Evolutionary conservation across 2,888 invertebrate genomes (phyloP).

Genomic region (Tetheella fluctuosa): DNA sequence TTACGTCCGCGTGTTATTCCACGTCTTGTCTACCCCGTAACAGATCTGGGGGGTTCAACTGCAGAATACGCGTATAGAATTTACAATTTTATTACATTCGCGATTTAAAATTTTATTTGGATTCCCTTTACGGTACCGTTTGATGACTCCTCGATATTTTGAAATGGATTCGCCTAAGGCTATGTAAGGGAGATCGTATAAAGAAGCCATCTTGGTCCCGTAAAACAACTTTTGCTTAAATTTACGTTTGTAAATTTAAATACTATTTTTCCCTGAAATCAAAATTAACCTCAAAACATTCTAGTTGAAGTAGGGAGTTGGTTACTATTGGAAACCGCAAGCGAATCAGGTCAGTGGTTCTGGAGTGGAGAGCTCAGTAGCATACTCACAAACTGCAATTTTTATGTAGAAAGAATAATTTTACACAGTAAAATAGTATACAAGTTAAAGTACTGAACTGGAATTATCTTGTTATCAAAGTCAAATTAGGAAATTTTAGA

Average conservation of each 20-base stretch:
- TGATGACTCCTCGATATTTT: constrained; percentile 31
- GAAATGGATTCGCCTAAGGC: constrained; percentile 13
- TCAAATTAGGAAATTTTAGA: neutral
- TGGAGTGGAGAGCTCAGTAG: neutral
- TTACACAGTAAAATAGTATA: too few relatives aligned
- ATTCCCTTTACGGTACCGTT: constrained; percentile 25
- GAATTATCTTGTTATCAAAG: neutral
- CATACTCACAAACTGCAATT: constrained; percentile 4
- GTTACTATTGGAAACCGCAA: neutral
- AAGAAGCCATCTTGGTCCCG: neutral
- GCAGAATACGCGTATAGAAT: constrained; percentile 49
- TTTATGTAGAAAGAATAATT: neutral
- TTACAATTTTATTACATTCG: constrained; percentile 57
- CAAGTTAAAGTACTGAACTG: neutral
- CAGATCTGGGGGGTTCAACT: constrained; percentile 44
- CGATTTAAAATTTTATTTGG: constrained; percentile 58
- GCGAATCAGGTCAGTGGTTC: neutral
- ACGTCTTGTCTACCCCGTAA: constrained; percentile 48
- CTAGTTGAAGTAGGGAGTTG: neutral
- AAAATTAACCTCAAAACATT: neutral
- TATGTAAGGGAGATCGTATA: neutral
- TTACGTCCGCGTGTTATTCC: constrained; percentile 50
- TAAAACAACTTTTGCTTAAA: neutral
- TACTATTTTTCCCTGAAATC: neutral
- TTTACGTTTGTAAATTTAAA: neutral